phyloP scores from a whole-genome alignment of 2,113 vertebrate genomes.

The Amblyornis subalaris region DNA sequence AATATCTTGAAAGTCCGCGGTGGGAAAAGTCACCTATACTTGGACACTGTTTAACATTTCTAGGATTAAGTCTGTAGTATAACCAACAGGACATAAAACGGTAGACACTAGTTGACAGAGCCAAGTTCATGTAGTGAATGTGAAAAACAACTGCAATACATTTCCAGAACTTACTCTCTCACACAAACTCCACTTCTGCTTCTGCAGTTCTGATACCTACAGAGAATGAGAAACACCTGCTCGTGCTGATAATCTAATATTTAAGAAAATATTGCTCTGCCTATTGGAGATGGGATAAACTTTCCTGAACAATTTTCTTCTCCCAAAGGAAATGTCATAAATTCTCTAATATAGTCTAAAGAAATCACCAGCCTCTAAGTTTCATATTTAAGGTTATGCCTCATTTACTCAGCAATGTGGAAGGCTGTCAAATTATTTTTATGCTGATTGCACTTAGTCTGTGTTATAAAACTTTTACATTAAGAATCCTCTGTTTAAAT shows the following conservation, averaged over 20 bases:
- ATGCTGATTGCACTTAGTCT: constrained; percentile 11
- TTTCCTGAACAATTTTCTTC: neutral
- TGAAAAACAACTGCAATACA: neutral
- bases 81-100: neutral
- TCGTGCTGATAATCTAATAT: neutral
- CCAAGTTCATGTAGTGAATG: rapidly evolving
- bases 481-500: neutral
- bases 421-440: constrained; percentile 52
- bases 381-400: neutral
- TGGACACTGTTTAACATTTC: neutral
- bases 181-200: neutral
- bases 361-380: constrained; percentile 11
- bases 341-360: constrained; percentile 11
- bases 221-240: neutral
- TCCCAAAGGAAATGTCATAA: constrained; percentile 33
- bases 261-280: neutral
- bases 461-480: neutral
- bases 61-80: neutral
- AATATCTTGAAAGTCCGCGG: neutral
- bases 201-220: neutral
- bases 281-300: neutral
- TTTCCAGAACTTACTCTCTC: neutral
- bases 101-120: neutral
- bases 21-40: neutral
- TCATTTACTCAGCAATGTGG: constrained; percentile 29